Evolutionary conservation across 2,113 vertebrate genomes (phyloP).

Genomic region (Rafetus swinhoei): DNA sequence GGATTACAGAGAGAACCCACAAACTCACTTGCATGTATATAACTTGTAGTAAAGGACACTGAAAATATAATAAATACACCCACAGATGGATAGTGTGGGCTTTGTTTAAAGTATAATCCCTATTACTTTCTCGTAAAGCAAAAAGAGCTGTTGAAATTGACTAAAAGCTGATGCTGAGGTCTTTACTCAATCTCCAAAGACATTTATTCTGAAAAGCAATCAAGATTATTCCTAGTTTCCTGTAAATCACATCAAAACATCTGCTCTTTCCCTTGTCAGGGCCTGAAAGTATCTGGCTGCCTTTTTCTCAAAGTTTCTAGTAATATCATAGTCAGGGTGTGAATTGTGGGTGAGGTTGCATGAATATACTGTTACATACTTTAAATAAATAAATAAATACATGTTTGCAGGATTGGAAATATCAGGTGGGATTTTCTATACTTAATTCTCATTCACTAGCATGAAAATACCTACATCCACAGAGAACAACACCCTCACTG

Average conservation of each 20-base stretch:
- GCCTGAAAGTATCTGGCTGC: constrained; percentile 49
- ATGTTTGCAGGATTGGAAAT: constrained; percentile 8
- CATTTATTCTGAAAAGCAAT: constrained; percentile 65
- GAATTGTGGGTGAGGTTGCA: not conserved
- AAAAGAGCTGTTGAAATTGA: constrained; percentile 66
- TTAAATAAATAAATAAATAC: not conserved
- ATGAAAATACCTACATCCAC: not conserved
- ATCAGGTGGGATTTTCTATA: not conserved
- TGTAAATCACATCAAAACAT: constrained; percentile 63
- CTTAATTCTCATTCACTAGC: not conserved
- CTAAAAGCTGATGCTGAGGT: constrained; percentile 56
- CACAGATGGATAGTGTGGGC: constrained; percentile 39
- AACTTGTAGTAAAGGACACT: constrained; percentile 29
- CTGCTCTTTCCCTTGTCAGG: constrained; percentile 48
- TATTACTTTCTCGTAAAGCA: constrained; percentile 66
- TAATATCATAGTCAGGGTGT: not conserved
- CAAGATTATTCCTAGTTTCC: constrained; percentile 61
- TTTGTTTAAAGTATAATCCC: constrained; percentile 63
- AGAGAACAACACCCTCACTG: not conserved
- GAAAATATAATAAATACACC: constrained; percentile 35
- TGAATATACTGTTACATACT: not conserved
- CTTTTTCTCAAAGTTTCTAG: constrained; percentile 37
- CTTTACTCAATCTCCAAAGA: constrained; percentile 72
- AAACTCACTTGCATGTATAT: rapidly evolving
- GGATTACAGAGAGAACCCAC: not conserved